These are phyloP conservation scores for Oligia strigilis DNA, from an alignment of 2,888 invertebrate genomes.

Conservation along the genomic window DNA sequence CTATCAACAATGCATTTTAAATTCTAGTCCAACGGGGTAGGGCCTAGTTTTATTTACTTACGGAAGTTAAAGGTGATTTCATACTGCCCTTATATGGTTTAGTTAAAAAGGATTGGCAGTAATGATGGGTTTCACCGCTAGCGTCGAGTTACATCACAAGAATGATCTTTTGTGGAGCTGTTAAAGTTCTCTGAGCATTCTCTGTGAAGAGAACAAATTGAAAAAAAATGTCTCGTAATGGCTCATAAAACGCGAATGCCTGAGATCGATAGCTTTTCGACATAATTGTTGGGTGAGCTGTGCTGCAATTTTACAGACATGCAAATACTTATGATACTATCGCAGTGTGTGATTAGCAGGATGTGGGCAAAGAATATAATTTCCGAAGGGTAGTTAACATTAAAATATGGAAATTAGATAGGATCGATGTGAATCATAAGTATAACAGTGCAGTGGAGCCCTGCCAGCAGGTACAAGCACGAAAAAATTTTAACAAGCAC, in stretches of 20 bases:
- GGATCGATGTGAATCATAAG: conserved; percentile 27
- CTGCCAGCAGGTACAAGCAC: conserved; percentile 53
- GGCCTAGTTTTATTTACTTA: conserved; percentile 56
- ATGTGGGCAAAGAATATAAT: conserved; percentile 26
- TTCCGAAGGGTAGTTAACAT: conserved; percentile 44
- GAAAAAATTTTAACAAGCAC: conserved; percentile 69
- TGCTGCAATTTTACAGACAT: conserved; percentile 8
- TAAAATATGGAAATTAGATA: conserved; percentile 61
- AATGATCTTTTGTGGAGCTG: conserved; percentile 63
- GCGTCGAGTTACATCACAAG: conserved; percentile 67
- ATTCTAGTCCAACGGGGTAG: conserved; percentile 40
- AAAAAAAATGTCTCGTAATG: conserved; percentile 45
- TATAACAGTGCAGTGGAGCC: conserved; percentile 32
- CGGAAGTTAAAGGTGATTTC: conserved; percentile 48
- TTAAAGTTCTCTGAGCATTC: conserved; percentile 27
- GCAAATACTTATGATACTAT: conserved; percentile 1
- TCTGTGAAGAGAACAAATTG: conserved; percentile 34
- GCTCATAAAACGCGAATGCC: conserved; percentile 45
- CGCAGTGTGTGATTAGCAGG: conserved; percentile 22
- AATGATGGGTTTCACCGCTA: conserved; percentile 74
- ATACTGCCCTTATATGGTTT: conserved; percentile 65
- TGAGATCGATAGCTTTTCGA: conserved; percentile 29
- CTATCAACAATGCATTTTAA: conserved; percentile 37
- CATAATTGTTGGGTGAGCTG: conserved; percentile 9
- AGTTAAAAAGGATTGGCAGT: conserved; percentile 77